phyloP scores from a whole-genome alignment of 1,140 invertebrate species.

The Leptinotarsa lineolata region DNA sequence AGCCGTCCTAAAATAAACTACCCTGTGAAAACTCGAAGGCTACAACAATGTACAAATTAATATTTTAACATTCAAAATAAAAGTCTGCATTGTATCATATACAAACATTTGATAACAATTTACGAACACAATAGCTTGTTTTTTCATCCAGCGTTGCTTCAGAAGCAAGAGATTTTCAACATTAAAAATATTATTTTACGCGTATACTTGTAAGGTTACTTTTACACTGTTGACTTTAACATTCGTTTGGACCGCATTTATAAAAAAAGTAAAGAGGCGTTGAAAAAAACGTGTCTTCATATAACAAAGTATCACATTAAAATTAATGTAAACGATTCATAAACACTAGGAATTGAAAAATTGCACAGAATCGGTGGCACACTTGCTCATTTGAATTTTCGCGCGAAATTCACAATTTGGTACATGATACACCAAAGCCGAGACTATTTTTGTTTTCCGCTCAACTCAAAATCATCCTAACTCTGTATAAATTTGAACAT shows the following conservation, averaged over 20 bases:
- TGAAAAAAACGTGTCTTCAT: conserved; percentile 44
- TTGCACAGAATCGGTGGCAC: conserved; percentile 50
- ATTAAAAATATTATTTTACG: conserved; percentile 44
- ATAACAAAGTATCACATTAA: conserved; percentile 50
- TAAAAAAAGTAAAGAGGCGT: conserved; percentile 36
- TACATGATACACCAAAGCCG: conserved; percentile 39
- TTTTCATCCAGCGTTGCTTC: conserved; percentile 13
- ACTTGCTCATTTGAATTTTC: conserved; percentile 39
- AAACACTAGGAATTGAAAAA: conserved; percentile 44
- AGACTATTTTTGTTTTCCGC: conserved; percentile 25
- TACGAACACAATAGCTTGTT: conserved; percentile 27
- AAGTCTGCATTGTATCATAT: conserved; percentile 18
- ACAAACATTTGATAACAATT: conserved; percentile 28
- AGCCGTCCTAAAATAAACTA: conserved; percentile 32
- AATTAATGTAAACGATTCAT: conserved; percentile 40
- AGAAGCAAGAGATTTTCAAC: conserved; percentile 32
- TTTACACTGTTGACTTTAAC: conserved; percentile 46
- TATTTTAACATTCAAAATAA: conserved; percentile 25
- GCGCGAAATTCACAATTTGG: conserved; percentile 35
- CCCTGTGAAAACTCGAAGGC: conserved; percentile 23
- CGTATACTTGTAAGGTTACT: conserved; percentile 52
- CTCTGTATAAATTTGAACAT: conserved; percentile 20
- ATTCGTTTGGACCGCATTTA: conserved; percentile 49
- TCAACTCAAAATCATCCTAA: conserved; percentile 26
- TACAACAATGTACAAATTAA: conserved; percentile 28